Evolutionary conservation across 1,140 invertebrate species (phyloP).

Genomic region (Macrocentrus cingulum): DNA sequence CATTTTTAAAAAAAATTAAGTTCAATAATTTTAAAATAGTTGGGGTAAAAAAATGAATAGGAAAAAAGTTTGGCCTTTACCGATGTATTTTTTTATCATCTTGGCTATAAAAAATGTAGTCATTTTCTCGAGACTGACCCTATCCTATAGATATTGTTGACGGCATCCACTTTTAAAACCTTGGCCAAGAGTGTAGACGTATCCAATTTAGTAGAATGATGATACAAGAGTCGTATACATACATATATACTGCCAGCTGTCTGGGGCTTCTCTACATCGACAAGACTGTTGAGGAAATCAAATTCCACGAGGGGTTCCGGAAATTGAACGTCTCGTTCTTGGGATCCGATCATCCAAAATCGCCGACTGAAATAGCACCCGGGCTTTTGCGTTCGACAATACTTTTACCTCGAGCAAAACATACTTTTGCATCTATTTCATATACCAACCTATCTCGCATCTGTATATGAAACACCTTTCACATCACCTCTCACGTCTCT

Average conservation of each 20-base stretch:
- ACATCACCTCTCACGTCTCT: slow-evolving; percentile 1
- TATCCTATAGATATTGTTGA: too few species aligned
- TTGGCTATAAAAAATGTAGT: too few species aligned
- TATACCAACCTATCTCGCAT: not conserved
- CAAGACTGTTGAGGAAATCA: slow-evolving; percentile 28
- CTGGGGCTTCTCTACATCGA: slow-evolving; percentile 9
- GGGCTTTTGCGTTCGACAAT: slow-evolving; percentile 17
- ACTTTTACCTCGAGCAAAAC: slow-evolving; percentile 21
- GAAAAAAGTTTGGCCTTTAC: too few species aligned
- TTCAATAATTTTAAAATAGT: too few species aligned
- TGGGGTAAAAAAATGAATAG: too few species aligned
- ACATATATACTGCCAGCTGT: slow-evolving; percentile 1
- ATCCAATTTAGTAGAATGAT: not conserved
- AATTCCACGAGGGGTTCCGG: slow-evolving; percentile 23
- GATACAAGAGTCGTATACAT: slow-evolving; percentile 4
- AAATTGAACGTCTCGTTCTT: slow-evolving; percentile 29
- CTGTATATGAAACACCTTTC: not conserved
- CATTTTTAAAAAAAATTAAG: too few species aligned
- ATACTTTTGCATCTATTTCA: slow-evolving; percentile 4
- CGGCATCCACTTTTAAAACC: too few species aligned
- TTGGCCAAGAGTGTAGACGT: too few species aligned
- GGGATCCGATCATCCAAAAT: slow-evolving; percentile 22
- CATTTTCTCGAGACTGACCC: too few species aligned
- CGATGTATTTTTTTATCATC: too few species aligned
- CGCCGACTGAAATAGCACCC: slow-evolving; percentile 18